Conservation (phyloP, 2,797 vertebrate genomes). For the Xiphophorus birchmanni region DNA sequence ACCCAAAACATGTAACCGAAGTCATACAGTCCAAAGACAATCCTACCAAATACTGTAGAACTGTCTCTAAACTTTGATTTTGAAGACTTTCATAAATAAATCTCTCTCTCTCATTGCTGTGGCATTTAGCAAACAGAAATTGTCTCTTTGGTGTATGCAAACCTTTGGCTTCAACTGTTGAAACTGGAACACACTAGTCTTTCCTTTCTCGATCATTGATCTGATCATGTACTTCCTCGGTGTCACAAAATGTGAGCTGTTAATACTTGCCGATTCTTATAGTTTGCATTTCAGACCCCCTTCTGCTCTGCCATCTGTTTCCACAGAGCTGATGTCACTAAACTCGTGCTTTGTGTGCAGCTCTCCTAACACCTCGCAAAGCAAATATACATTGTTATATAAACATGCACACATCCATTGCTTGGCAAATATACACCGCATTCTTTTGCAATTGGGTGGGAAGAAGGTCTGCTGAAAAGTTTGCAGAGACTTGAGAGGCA, state of each 20-base stretch:
- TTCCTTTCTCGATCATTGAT: constrained; percentile 2
- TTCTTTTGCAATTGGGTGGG: constrained; percentile 40
- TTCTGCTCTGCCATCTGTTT: constrained; percentile 68
- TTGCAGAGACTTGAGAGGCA: constrained; percentile 21
- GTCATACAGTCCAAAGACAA: no score
- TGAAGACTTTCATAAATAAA: not conserved
- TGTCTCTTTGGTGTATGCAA: not conserved
- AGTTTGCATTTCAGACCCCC: constrained; percentile 55
- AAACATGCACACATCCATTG: constrained; percentile 52
- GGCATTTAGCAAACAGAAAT: no score
- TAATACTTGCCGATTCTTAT: constrained; percentile 48
- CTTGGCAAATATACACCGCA: constrained; percentile 57
- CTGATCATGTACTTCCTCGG: not conserved
- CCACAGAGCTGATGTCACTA: constrained; percentile 58
- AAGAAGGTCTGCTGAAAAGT: constrained; percentile 39
- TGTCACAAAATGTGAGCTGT: constrained; percentile 16
- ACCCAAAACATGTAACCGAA: no score
- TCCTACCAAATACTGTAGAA: no score
- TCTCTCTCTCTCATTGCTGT: not conserved
- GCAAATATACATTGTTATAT: constrained; percentile 73
- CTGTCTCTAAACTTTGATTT: no score
- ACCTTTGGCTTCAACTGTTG: not conserved
- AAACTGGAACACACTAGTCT: constrained; percentile 1
- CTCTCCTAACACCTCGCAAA: constrained; percentile 57
- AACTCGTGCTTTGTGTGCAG: constrained; percentile 44